Percentiles rank a stretch among this genome's conserved stretches.
Evolutionary conservation across 2,113 vertebrate genomes (phyloP).

Genomic region (Cygnus buccinator): DNA sequence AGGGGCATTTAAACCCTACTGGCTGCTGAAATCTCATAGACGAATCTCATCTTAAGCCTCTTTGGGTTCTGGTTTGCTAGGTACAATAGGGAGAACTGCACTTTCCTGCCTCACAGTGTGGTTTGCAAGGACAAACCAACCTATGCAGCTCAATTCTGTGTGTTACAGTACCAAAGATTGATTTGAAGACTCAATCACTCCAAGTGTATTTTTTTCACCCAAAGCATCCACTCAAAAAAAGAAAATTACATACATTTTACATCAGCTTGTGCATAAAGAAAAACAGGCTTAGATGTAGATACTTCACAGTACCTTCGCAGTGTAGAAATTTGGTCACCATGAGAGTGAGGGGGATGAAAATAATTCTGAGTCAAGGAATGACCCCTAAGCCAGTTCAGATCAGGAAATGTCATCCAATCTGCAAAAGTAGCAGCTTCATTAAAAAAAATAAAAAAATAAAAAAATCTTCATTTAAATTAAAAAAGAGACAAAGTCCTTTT

Average conservation of each 20-base stretch:
- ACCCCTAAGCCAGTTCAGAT: neutral
- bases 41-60: neutral
- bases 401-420: neutral
- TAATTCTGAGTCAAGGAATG: neutral
- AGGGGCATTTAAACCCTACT: neutral
- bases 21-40: neutral
- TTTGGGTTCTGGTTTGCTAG: neutral
- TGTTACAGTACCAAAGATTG: neutral
- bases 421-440: neutral
- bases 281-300: neutral
- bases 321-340: neutral
- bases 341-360: neutral
- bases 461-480: no score
- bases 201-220: slow-evolving; percentile 30
- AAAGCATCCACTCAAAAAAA: neutral
- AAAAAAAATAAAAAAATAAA: no score
- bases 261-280: slow-evolving; percentile 10
- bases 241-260: slow-evolving; percentile 26
- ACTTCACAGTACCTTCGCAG: neutral
- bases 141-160: neutral
- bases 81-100: neutral
- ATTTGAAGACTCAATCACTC: slow-evolving; percentile 20
- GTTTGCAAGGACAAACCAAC: slow-evolving; percentile 23
- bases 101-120: neutral
- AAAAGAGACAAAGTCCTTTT: neutral